Evolutionary conservation across 2,797 vertebrate genomes (phyloP).

Genomic region (Echiichthys vipera): DNA sequence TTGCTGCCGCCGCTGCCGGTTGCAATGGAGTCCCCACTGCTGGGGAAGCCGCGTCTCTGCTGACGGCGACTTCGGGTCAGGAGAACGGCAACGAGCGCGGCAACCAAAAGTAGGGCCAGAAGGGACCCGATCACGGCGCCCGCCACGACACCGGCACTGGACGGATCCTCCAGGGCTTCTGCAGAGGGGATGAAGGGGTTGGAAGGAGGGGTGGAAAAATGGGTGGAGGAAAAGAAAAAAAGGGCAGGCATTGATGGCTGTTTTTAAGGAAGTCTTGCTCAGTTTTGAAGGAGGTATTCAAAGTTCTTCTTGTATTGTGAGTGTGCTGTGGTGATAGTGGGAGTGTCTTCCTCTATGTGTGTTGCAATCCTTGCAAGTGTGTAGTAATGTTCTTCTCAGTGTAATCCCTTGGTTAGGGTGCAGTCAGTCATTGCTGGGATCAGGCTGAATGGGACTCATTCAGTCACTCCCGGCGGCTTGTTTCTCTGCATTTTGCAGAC

Average conservation of each 20-base stretch:
- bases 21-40: slow-evolving; percentile 67
- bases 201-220: slow-evolving; percentile 66
- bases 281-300: slow-evolving; percentile 49
- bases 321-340: slow-evolving; percentile 61
- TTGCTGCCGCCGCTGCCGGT: slow-evolving; percentile 66
- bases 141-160: slow-evolving; percentile 86
- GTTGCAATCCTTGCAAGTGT: slow-evolving; percentile 76
- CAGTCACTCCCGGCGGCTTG: slow-evolving; percentile 46
- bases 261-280: slow-evolving; percentile 45
- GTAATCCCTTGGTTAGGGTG: slow-evolving; percentile 66
- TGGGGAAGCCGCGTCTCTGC: slow-evolving; percentile 74
- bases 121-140: slow-evolving; percentile 89
- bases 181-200: slow-evolving; percentile 76
- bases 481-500: slow-evolving; percentile 41
- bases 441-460: slow-evolving; percentile 72
- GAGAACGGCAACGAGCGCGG: slow-evolving; percentile 84
- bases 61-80: slow-evolving; percentile 82
- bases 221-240: slow-evolving; percentile 70
- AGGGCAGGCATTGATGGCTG: slow-evolving; percentile 70
- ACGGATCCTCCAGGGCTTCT: slow-evolving; percentile 82
- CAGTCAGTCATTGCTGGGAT: slow-evolving; percentile 78
- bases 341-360: slow-evolving; percentile 63
- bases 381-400: slow-evolving; percentile 70
- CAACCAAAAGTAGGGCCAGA: slow-evolving; percentile 86
- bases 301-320: slow-evolving; percentile 58